A percentile compares a stretch with the other conserved stretches of the same genome.
Evolutionary conservation across 1,140 invertebrate genomes (phyloP).

Genomic region (Anastatus disparis): DNA sequence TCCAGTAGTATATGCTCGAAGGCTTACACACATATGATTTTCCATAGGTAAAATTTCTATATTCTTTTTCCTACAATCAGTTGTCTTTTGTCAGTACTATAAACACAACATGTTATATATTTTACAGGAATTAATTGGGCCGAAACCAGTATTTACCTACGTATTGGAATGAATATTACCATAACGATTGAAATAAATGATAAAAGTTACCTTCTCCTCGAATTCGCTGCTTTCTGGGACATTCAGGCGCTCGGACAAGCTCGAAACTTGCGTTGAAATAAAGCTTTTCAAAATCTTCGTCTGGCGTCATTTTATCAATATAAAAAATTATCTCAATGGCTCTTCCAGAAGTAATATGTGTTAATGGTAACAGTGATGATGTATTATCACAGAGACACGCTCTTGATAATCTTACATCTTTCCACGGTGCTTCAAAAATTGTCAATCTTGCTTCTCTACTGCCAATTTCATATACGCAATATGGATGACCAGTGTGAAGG

Average conservation of each 20-base stretch:
- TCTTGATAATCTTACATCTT: slow-evolving; percentile 71
- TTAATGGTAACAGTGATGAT: slow-evolving; percentile 69
- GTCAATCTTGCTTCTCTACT: slow-evolving; percentile 70
- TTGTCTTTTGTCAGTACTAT: no score
- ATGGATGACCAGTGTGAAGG: slow-evolving; percentile 74
- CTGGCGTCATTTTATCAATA: slow-evolving; percentile 73
- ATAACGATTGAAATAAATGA: no score
- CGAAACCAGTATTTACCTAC: no score
- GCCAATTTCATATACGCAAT: slow-evolving; percentile 68
- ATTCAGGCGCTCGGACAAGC: slow-evolving; percentile 73
- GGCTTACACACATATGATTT: no score
- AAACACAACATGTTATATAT: no score
- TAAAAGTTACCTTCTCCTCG: slow-evolving; percentile 64
- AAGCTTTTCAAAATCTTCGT: slow-evolving; percentile 77
- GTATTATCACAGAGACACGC: slow-evolving; percentile 80
- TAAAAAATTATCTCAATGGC: slow-evolving; percentile 74
- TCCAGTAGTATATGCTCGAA: no score
- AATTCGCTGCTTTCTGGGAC: slow-evolving; percentile 73
- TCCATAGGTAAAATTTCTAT: no score
- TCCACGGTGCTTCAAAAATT: slow-evolving; percentile 75
- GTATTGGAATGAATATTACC: no score
- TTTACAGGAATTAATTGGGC: no score
- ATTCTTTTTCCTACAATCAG: no score
- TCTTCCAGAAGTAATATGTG: slow-evolving; percentile 73
- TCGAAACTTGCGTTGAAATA: slow-evolving; percentile 77